Evolutionary conservation across 2,113 vertebrate species (phyloP).

Genomic region (Pteruthius melanotis): DNA sequence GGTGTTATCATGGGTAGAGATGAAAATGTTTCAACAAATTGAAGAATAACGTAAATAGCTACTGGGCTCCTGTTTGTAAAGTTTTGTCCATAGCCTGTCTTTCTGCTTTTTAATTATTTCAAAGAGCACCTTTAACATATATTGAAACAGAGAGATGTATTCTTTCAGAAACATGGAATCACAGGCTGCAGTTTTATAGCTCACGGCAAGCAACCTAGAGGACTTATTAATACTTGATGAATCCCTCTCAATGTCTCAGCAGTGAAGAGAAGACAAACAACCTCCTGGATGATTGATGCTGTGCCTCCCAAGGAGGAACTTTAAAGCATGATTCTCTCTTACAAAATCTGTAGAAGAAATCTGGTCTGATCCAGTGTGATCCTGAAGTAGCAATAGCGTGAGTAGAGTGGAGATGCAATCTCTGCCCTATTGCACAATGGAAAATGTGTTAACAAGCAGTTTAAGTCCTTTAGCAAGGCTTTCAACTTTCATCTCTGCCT

Average conservation of each 20-base stretch:
- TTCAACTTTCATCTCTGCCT: neutral
- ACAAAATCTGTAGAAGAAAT: neutral
- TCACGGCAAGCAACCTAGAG: neutral
- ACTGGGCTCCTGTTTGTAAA: neutral
- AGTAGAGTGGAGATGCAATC: neutral
- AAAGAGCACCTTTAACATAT: neutral
- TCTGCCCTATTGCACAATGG: neutral
- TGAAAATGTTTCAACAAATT: neutral
- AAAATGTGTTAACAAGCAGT: neutral
- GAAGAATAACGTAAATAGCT: neutral
- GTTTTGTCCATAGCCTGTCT: neutral
- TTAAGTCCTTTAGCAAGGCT: neutral
- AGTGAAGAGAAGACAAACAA: conserved; percentile 4
- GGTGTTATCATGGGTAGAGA: neutral
- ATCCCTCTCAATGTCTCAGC: neutral
- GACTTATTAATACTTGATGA: conserved; percentile 56
- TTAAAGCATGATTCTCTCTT: neutral
- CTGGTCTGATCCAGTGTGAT: rapidly evolving
- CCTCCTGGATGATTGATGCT: neutral
- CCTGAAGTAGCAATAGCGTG: neutral
- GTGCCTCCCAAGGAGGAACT: neutral
- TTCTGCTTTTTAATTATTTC: neutral
- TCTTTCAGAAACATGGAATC: neutral
- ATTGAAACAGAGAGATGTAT: neutral
- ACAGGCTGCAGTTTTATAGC: neutral